Conservation (phyloP, 2,113 vertebrate genomes). For the Brachionichthys hirsutus region DNA sequence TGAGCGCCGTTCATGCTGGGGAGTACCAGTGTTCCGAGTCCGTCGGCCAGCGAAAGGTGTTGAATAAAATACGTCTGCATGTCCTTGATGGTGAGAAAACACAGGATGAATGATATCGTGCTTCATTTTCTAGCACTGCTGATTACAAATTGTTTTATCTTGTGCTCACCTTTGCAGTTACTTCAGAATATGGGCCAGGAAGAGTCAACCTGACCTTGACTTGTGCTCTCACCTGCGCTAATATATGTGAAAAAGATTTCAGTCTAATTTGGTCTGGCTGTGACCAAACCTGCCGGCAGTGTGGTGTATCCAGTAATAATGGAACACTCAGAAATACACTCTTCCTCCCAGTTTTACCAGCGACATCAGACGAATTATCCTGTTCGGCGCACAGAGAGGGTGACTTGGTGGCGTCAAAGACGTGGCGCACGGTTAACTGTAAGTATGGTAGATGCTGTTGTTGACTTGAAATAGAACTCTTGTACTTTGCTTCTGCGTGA, state of each 20-base stretch:
- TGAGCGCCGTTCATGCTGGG: slow-evolving; percentile 41
- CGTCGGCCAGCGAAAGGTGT: background rate
- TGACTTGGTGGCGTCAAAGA: slow-evolving; percentile 30
- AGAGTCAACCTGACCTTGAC: slow-evolving; percentile 41
- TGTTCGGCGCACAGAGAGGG: slow-evolving; percentile 55
- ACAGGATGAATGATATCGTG: background rate
- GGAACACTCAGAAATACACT: slow-evolving; percentile 33
- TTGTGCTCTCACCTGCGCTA: slow-evolving; percentile 54
- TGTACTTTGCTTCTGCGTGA: background rate
- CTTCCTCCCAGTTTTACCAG: slow-evolving; percentile 16
- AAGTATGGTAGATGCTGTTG: background rate
- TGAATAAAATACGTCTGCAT: slow-evolving; percentile 42
- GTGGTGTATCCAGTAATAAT: background rate
- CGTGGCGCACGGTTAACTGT: slow-evolving; percentile 31
- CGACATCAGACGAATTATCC: slow-evolving; percentile 5
- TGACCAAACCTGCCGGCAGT: background rate
- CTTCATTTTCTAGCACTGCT: background rate
- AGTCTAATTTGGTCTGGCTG: slow-evolving; percentile 50
- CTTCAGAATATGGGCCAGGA: slow-evolving; percentile 13
- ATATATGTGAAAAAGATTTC: slow-evolving; percentile 49
- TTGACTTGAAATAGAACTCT: background rate
- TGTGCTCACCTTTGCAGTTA: slow-evolving; percentile 37
- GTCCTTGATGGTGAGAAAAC: slow-evolving; percentile 44
- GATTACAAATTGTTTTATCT: background rate
- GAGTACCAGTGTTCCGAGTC: slow-evolving; percentile 49